These are phyloP conservation scores for Notarius lentiginosus DNA, from an alignment of 2,113 vertebrate genomes.

Conservation along the genomic window DNA sequence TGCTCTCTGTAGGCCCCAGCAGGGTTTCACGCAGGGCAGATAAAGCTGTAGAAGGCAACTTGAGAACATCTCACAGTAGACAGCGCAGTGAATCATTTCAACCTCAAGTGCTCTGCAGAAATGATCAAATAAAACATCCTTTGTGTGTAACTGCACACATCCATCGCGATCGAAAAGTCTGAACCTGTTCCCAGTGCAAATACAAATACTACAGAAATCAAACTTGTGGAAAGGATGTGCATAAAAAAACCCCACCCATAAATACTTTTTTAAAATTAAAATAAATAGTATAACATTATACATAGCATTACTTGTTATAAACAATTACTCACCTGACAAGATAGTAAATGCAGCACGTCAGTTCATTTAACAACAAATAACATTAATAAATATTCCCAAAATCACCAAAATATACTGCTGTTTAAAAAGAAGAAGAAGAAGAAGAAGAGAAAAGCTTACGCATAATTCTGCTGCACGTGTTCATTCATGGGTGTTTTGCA, in stretches of 20 bases:
- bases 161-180: background rate
- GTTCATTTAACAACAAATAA: constrained; percentile 36
- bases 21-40: constrained; percentile 17
- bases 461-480: background rate
- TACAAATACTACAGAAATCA: constrained; percentile 14
- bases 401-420: constrained; percentile 25
- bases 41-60: constrained; percentile 43
- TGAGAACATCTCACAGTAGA: constrained; percentile 30
- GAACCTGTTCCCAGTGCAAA: constrained; percentile 5
- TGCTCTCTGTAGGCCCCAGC: background rate
- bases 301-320: background rate
- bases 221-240: background rate
- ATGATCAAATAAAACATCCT: background rate
- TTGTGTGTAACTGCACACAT: background rate
- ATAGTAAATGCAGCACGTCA: constrained; percentile 21
- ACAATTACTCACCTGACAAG: constrained; percentile 26
- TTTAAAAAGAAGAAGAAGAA: background rate
- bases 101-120: constrained; percentile 1
- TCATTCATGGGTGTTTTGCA: constrained; percentile 1
- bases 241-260: constrained; percentile 14
- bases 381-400: constrained; percentile 45
- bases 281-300: background rate
- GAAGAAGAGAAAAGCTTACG: constrained; percentile 13
- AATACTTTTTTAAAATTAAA: background rate
- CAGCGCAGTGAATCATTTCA: constrained; percentile 42